Evolutionary conservation across 1,140 invertebrate species (phyloP), one percentile per base, ranked within the genome.

Genomic region (Cyclina sinensis): DNA sequence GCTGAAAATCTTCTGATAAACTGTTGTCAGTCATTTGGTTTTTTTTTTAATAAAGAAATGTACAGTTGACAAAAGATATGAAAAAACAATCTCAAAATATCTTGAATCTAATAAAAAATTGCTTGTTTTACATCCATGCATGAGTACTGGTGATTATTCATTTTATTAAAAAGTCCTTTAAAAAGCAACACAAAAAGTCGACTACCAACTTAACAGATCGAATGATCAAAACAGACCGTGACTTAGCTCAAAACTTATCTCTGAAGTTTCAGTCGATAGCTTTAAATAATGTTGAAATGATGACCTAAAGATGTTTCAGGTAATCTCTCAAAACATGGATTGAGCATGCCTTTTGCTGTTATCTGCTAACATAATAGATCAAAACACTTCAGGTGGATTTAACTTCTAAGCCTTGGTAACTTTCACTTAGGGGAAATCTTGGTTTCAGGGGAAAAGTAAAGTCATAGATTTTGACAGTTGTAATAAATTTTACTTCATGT

Each of bases 221-320:
- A 35, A 5, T 43, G 57, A 81, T 65, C 79, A 39, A 59, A 39
- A 30, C 32, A 16, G 24, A 30, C 18, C 39, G 43, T 24, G 9
- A 27, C 21, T 51, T 16, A 18, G 48, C 21, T 73, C 7, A 30
- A 18, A 43, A 74, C 37, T 84, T 84, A 84, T 84, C 82, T 73
- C 32, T 32, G 35, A n/a, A 21, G 43, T 0, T 27, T 14, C 24
- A 43, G 48, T 84, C 39, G 48, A 51, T 74, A 70, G 39, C 30
- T 84, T 73, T 73, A 73, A 84, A 74, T 84, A 84, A 84, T 84
- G 62, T 30, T 37, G n/a, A 30, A 51, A 84, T 84, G 82, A 84
- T 84, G 59, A 68, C 65, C 68, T 21, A 39, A 14, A 54, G 82
- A 70, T 43, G 54, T 84, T 84, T 27, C 21, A 32, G 16, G 9